A percentile compares a stretch with the other conserved stretches of the same genome.
These are phyloP conservation scores for Hafferia zeledoni DNA, from an alignment of 2,797 vertebrate species.

Conservation along the genomic window DNA sequence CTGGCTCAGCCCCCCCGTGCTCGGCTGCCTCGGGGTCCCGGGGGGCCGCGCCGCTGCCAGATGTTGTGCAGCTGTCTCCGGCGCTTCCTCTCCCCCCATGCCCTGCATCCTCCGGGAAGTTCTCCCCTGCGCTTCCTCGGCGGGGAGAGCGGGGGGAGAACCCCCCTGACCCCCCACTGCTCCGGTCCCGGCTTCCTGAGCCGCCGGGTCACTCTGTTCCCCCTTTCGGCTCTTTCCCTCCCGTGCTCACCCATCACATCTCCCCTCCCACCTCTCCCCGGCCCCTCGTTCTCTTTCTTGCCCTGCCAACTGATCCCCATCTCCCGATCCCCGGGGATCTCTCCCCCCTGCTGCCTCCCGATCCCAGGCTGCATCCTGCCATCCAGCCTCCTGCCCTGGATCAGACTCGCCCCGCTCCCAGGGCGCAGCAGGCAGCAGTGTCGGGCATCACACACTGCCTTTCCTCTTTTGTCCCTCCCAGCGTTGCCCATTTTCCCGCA, in stretches of 20 bases:
- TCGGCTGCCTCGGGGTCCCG: constrained; percentile 19
- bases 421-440: not conserved
- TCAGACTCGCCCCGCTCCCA: not conserved
- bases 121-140: constrained; percentile 53
- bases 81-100: constrained; percentile 58
- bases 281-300: not conserved
- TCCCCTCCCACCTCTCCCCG: not conserved
- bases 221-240: not conserved
- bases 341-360: not conserved
- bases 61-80: constrained; percentile 78
- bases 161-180: not conserved
- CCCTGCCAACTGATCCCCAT: not conserved
- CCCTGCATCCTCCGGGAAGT: constrained; percentile 70
- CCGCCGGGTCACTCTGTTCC: not conserved
- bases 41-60: constrained; percentile 60
- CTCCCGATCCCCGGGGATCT: not conserved
- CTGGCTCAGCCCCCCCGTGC: not conserved
- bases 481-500: not conserved
- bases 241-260: not conserved
- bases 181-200: not conserved
- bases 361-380: not conserved
- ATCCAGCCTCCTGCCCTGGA: not conserved
- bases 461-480: not conserved
- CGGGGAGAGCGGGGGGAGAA: not conserved
- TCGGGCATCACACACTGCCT: not conserved